Evolutionary conservation across 2,797 vertebrate genomes (phyloP), one percentile per base, ranked within the genome.

Genomic region (Coranthus polyacanthus): DNA sequence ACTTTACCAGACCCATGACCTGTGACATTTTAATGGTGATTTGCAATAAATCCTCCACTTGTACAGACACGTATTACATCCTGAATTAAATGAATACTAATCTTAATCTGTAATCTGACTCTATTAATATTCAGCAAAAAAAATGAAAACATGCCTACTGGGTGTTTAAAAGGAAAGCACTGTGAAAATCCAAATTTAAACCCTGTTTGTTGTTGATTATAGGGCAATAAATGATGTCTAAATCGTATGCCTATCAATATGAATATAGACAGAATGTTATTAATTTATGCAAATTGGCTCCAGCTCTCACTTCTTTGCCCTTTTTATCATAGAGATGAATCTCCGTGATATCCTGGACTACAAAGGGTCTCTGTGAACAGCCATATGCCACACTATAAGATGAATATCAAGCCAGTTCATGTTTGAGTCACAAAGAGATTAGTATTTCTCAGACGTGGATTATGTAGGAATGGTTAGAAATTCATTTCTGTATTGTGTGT

Each of bases 31-130:
- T 78, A 47, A 78, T 58, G 20, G 38, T 24, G 57, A 72, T 81
- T 71, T 61, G 43, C 45, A 57, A 15, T 29, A 75, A 88, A 88
- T 85, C 78, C 76, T n/a, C n/a, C 7, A 46, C 18, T 6, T 50
- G 20, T 13, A 41, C 36, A 32, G 4, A 22, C 15, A 43, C 54
- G 57, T 46, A n/a, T 32, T 11, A 32, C 18, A 32, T 10, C 1
- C 15, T 37, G 37, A 51, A 16, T 36, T 37, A 1, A 24, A 54
- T 58, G 39, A 42, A 17, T 21, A 17, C 53, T 11, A 29, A 22
- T 37, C 17, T 37, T 62, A 44, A 63, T 68, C 64, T 75, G 11
- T 55, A 44, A 72, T 75, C 54, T 61, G 26, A 44, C 12, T 71
- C 10, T 17, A 12, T 39, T 17, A 21, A 42, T 24, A 56, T 50